These are phyloP conservation scores for Sebastes oblongus DNA, from an alignment of 2,797 vertebrate genomes.

Conservation along the genomic window DNA sequence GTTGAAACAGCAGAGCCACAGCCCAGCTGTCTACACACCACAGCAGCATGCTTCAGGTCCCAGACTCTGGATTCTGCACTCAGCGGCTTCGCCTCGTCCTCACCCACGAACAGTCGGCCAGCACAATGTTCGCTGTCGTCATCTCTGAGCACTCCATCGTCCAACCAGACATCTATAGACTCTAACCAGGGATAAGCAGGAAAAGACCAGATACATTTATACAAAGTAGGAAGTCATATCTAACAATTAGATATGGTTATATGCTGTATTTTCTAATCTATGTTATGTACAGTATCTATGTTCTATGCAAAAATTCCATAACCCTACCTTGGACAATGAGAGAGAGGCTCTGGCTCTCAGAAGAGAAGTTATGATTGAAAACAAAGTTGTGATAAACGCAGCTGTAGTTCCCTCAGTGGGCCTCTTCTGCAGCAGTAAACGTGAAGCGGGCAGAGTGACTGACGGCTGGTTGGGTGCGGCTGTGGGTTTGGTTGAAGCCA, in stretches of 20 bases:
- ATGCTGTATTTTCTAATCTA: not conserved
- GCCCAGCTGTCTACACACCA: slow-evolving; percentile 30
- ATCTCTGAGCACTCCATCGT: not conserved
- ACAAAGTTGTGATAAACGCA: slow-evolving; percentile 46
- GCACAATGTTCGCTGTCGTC: not conserved
- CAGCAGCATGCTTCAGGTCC: slow-evolving; percentile 21
- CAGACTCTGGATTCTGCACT: not conserved
- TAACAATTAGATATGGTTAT: not conserved
- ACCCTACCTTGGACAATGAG: slow-evolving; percentile 25
- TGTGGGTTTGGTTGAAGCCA: not conserved
- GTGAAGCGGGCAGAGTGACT: slow-evolving; percentile 40
- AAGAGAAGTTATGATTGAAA: slow-evolving; percentile 9
- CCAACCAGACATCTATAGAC: not conserved
- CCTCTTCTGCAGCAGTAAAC: slow-evolving; percentile 4
- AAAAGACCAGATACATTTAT: not conserved
- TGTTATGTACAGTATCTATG: not conserved
- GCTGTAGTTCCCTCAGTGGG: slow-evolving; percentile 39
- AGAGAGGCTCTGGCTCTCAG: slow-evolving; percentile 22
- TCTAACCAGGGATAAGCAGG: not conserved
- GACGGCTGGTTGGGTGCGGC: slow-evolving; percentile 13
- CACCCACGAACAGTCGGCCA: not conserved
- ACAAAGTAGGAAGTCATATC: not conserved
- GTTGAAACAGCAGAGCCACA: slow-evolving; percentile 16
- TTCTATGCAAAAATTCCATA: too few species aligned
- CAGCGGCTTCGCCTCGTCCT: not conserved